Conservation (phyloP, 2,113 vertebrate genomes). For the Sylvilagus bachmani region DNA sequence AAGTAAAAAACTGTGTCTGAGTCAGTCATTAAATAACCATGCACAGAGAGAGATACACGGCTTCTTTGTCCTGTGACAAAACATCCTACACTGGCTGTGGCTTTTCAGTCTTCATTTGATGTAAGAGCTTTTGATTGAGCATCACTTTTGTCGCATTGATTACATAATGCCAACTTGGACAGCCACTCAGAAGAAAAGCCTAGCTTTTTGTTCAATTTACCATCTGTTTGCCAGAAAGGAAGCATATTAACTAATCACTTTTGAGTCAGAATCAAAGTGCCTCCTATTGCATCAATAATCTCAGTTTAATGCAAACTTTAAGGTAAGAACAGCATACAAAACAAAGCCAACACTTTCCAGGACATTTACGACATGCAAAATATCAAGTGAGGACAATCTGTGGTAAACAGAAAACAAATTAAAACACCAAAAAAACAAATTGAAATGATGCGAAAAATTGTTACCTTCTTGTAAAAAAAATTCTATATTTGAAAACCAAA, state of each 20-base stretch:
- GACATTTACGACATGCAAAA: not conserved
- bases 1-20: conserved; percentile 64
- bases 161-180: conserved; percentile 70
- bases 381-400: not conserved
- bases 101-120: conserved; percentile 39
- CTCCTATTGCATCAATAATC: not conserved
- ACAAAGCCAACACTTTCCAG: not conserved
- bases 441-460: not conserved
- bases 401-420: not conserved
- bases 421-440: not conserved
- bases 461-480: not conserved
- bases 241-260: conserved; percentile 54
- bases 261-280: conserved; percentile 9
- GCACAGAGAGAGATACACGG: not conserved
- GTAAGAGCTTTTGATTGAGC: conserved; percentile 59
- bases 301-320: not conserved
- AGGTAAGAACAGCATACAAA: not conserved
- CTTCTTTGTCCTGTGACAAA: conserved; percentile 63
- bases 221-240: conserved; percentile 75
- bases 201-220: conserved; percentile 54
- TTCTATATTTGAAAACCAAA: not conserved
- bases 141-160: conserved; percentile 57
- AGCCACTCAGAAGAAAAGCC: conserved; percentile 75
- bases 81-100: not conserved
- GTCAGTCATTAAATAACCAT: conserved; percentile 17